phyloP scores from a whole-genome alignment of 2,888 invertebrate species.

The Plemyria rubiginata region DNA sequence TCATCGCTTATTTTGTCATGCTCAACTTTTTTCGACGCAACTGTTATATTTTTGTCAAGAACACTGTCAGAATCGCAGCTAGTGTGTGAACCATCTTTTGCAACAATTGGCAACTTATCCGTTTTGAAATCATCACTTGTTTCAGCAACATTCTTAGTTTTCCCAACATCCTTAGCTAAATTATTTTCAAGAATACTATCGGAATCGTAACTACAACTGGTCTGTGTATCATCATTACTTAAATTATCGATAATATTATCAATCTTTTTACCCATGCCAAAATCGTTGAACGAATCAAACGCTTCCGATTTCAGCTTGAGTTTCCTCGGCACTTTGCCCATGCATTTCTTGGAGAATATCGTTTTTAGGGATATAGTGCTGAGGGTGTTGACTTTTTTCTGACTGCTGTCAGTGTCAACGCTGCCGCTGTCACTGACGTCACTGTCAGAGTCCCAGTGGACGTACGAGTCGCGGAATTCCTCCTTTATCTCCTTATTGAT shows the following conservation, averaged over 20 bases:
- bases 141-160: background rate
- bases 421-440: conserved; percentile 31
- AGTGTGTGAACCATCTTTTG: conserved; percentile 4
- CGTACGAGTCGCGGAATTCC: conserved; percentile 52
- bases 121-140: conserved; percentile 7
- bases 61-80: conserved; percentile 15
- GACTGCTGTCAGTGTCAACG: conserved; percentile 30
- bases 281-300: conserved; percentile 38
- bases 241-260: conserved; percentile 58
- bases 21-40: conserved; percentile 4
- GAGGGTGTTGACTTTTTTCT: conserved; percentile 50
- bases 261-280: conserved; percentile 18
- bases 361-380: conserved; percentile 58
- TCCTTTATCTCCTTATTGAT: conserved; percentile 56
- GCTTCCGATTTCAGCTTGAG: conserved; percentile 40
- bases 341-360: conserved; percentile 59
- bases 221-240: conserved; percentile 30
- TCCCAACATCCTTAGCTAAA: conserved; percentile 7
- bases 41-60: conserved; percentile 6
- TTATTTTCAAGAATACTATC: conserved; percentile 30
- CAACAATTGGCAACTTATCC: background rate
- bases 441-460: conserved; percentile 65
- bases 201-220: conserved; percentile 28
- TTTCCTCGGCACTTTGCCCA: background rate
- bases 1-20: conserved; percentile 1